These are phyloP conservation scores for Drosophila simulans DNA, from an alignment of 1,140 invertebrate species.

Conservation along the genomic window DNA sequence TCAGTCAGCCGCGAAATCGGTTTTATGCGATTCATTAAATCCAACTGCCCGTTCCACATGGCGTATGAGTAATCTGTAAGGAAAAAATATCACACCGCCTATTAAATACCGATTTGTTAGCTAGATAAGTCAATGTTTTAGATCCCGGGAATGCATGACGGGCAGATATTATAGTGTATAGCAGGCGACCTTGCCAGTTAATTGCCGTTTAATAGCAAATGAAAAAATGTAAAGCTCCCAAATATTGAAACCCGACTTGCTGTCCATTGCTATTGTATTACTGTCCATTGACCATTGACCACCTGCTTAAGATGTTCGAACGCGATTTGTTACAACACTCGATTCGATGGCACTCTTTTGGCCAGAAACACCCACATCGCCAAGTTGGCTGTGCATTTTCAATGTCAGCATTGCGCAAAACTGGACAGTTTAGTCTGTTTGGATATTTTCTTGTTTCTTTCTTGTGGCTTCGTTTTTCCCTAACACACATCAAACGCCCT, in stretches of 20 bases:
- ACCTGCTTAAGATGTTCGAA: constrained; percentile 49
- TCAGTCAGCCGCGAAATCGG: constrained; percentile 38
- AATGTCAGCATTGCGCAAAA: constrained; percentile 77
- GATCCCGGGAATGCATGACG: constrained; percentile 20
- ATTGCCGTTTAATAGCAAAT: constrained; percentile 54
- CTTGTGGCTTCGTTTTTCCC: constrained; percentile 27
- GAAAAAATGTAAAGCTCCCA: constrained; percentile 31
- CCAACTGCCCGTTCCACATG: constrained; percentile 21
- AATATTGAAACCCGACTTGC: neutral
- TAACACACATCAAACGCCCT: constrained; percentile 43
- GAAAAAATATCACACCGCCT: constrained; percentile 13
- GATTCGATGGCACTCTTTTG: constrained; percentile 76
- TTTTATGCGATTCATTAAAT: constrained; percentile 49
- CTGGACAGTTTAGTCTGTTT: constrained; percentile 41
- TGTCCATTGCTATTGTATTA: constrained; percentile 7
- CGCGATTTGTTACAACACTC: constrained; percentile 69
- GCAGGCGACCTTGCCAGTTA: constrained; percentile 51
- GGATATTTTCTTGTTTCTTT: constrained; percentile 10
- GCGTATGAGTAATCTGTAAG: constrained; percentile 45
- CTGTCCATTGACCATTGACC: constrained; percentile 27
- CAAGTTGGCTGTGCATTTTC: constrained; percentile 69
- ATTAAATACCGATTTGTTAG: constrained; percentile 45
- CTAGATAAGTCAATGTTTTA: constrained; percentile 44
- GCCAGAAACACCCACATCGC: constrained; percentile 63
- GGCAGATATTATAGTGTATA: constrained; percentile 42